Evolutionary conservation across 2,113 vertebrate genomes (phyloP).

Genomic region (Lophochroa leadbeateri): DNA sequence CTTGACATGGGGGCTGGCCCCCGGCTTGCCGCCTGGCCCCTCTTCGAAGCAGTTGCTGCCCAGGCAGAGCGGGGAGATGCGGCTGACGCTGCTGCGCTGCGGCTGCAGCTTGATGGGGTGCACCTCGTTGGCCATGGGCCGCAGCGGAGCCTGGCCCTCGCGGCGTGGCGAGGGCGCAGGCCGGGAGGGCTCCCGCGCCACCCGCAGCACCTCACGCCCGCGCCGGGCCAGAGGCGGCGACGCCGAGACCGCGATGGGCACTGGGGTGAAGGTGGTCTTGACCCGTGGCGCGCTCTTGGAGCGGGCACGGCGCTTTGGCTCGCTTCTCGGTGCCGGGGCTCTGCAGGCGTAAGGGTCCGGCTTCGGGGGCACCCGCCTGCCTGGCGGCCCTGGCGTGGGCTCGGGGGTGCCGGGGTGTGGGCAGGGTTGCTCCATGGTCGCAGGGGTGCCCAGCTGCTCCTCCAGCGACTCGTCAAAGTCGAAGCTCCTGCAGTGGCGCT

Average conservation of each 20-base stretch:
- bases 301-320: conserved; percentile 82
- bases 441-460: conserved; percentile 72
- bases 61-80: conserved; percentile 88
- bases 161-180: conserved; percentile 79
- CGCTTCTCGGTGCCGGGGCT: conserved; percentile 68
- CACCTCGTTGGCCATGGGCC: conserved; percentile 87
- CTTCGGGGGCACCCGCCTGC: conserved; percentile 74
- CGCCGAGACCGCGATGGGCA: conserved; percentile 79
- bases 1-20: conserved; percentile 85
- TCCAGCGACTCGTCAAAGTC: conserved; percentile 93
- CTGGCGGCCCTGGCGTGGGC: neutral
- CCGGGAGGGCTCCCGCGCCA: conserved; percentile 68
- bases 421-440: conserved; percentile 80
- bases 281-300: conserved; percentile 88
- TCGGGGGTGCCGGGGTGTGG: conserved; percentile 71
- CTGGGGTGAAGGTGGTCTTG: conserved; percentile 81
- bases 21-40: conserved; percentile 68
- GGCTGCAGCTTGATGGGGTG: conserved; percentile 96
- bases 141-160: conserved; percentile 77
- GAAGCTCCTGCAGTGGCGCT: conserved; percentile 96
- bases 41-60: conserved; percentile 85
- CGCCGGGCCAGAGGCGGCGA: conserved; percentile 72
- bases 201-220: conserved; percentile 76
- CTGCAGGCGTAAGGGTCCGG: conserved; percentile 73
- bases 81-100: conserved; percentile 81